phyloP scores from a whole-genome alignment of 2,888 invertebrate species.

The Octodonta nipae region DNA sequence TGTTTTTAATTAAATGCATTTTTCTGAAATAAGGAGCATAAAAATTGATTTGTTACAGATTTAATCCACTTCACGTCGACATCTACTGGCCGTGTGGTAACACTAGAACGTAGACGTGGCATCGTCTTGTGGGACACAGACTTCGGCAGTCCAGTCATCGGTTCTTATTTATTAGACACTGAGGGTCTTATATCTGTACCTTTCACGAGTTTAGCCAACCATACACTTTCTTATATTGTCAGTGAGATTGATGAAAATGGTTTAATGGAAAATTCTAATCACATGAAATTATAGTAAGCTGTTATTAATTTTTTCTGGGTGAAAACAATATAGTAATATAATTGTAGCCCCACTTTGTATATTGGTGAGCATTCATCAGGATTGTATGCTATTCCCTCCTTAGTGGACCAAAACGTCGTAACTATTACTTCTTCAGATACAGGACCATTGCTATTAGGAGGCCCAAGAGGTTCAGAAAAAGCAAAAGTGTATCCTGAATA shows the following conservation, averaged over 20 bases:
- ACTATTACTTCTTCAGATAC: conserved; percentile 60
- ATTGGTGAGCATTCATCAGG: conserved; percentile 81
- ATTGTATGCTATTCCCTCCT: conserved; percentile 79
- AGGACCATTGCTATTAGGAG: conserved; percentile 58
- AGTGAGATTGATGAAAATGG: conserved; percentile 29
- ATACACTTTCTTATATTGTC: conserved; percentile 55
- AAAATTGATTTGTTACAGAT: conserved; percentile 40
- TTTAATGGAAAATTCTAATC: conserved; percentile 32
- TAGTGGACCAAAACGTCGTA: conserved; percentile 81
- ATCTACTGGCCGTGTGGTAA: conserved; percentile 73
- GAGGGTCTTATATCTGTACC: conserved; percentile 73
- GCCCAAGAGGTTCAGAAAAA: conserved; percentile 40
- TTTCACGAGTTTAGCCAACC: conserved; percentile 79
- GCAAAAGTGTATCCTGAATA: conserved; percentile 25
- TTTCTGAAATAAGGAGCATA: too few species aligned
- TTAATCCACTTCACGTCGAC: conserved; percentile 82
- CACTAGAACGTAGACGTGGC: conserved; percentile 70
- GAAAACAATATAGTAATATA: background rate
- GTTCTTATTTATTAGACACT: conserved; percentile 64
- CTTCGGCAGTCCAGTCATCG: conserved; percentile 80
- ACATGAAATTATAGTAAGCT: conserved; percentile 42
- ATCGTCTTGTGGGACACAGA: conserved; percentile 77
- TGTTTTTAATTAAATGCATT: too few species aligned
- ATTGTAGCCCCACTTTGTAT: conserved; percentile 72
- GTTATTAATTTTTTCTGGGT: background rate